phyloP scores from a whole-genome alignment of 2,113 vertebrate genomes.

The Nasalis larvatus region DNA sequence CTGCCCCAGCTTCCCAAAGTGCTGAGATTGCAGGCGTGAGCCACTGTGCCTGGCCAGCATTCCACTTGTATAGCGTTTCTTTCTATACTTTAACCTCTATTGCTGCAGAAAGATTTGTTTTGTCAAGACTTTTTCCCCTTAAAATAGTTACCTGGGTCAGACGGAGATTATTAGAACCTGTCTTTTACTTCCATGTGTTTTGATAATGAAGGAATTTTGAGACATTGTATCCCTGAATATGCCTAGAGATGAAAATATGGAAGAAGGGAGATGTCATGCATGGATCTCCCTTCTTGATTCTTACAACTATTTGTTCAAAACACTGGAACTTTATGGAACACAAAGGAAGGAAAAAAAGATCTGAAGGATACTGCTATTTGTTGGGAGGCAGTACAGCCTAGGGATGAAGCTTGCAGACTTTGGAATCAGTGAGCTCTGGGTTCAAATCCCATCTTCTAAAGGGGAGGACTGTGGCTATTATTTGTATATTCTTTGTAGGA shows the following conservation, averaged over 20 bases:
- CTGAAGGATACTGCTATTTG: neutral
- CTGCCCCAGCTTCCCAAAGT: too few species aligned
- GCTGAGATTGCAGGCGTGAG: too few species aligned
- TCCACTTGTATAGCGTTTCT: neutral
- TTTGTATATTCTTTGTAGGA: neutral
- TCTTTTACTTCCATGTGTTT: neutral
- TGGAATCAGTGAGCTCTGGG: neutral
- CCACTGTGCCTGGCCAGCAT: too few species aligned
- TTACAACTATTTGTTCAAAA: neutral
- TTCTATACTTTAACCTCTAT: neutral
- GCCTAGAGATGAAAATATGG: neutral
- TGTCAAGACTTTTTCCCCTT: neutral
- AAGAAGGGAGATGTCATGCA: neutral
- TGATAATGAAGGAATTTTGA: constrained; percentile 12
- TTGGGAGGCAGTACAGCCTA: neutral
- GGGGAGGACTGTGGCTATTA: neutral
- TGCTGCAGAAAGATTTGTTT: neutral
- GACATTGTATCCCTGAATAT: neutral
- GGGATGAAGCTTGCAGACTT: neutral
- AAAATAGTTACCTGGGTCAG: neutral
- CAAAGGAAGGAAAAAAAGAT: neutral
- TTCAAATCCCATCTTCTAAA: neutral
- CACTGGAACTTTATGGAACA: neutral
- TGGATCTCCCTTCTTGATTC: neutral
- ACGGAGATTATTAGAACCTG: constrained; percentile 8